phyloP scores from a whole-genome alignment of 2,888 invertebrate genomes.

The Petrolisthes manimaculis region DNA sequence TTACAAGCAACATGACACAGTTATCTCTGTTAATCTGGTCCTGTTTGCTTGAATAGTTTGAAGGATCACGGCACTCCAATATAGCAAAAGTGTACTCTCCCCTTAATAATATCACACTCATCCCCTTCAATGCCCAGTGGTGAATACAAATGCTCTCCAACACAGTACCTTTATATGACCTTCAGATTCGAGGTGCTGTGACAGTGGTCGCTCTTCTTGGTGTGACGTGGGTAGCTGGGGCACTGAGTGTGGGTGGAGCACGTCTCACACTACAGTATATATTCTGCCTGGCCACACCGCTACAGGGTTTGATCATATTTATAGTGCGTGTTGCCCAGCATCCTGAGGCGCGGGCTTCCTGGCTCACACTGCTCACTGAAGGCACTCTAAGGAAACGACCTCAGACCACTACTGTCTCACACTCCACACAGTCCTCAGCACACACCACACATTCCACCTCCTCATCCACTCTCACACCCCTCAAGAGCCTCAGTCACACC shows the following conservation, averaged over 20 bases:
- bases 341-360: conserved; percentile 65
- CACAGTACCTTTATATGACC: not conserved
- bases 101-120: too few relatives aligned
- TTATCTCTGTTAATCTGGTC: too few relatives aligned
- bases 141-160: not conserved
- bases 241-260: conserved; percentile 68
- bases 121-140: too few relatives aligned
- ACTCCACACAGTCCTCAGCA: conserved; percentile 33
- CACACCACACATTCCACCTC: conserved; percentile 39
- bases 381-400: conserved; percentile 55
- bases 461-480: conserved; percentile 30
- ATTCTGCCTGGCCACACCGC: conserved; percentile 69
- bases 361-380: conserved; percentile 63
- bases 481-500: conserved; percentile 30
- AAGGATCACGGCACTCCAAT: too few relatives aligned
- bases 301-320: conserved; percentile 70
- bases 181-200: conserved; percentile 63
- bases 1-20: too few relatives aligned
- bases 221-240: conserved; percentile 69
- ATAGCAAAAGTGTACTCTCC: too few relatives aligned
- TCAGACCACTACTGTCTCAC: conserved; percentile 31
- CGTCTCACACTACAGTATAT: conserved; percentile 68
- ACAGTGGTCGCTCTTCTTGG: conserved; percentile 63
- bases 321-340: conserved; percentile 67
- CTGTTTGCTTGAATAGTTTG: too few relatives aligned